A percentile compares a stretch with the other conserved stretches of the same genome.
Evolutionary conservation across 2,888 invertebrate species (phyloP).

Genomic region (Heliconius ethilla): DNA sequence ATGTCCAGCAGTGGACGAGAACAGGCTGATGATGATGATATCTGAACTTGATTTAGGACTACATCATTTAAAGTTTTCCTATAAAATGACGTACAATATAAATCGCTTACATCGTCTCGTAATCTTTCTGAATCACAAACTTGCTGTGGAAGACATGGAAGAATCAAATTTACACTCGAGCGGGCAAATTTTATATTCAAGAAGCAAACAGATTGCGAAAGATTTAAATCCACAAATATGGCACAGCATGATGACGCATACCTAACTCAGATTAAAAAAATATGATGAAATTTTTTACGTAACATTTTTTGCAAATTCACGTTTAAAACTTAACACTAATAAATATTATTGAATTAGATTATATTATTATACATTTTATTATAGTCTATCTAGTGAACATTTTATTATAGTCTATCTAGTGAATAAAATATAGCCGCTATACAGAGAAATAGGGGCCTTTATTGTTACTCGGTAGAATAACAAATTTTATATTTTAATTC

Average conservation of each 20-base stretch:
- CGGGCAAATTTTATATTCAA: constrained; percentile 4
- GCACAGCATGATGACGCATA: not conserved
- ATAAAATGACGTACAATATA: not conserved
- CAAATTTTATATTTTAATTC: not conserved
- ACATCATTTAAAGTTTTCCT: not conserved
- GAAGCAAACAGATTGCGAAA: not conserved
- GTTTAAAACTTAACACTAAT: no score
- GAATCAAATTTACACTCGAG: constrained; percentile 5
- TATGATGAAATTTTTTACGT: no score
- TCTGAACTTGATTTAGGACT: not conserved
- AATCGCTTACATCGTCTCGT: not conserved
- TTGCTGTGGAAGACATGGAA: not conserved
- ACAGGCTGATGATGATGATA: no score
- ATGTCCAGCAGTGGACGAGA: no score
- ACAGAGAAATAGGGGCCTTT: no score
- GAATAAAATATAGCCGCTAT: not conserved
- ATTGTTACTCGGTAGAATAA: not conserved
- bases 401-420: no score
- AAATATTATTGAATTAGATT: no score
- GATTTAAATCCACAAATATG: constrained; percentile 4
- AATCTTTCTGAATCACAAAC: not conserved
- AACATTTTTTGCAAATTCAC: no score
- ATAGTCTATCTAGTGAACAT: no score
- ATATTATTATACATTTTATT: no score
- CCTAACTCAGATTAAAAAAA: no score